Base-by-base conservation (phyloP, 1,140 invertebrate genomes). In the Hypsibius dujardini region DNA sequence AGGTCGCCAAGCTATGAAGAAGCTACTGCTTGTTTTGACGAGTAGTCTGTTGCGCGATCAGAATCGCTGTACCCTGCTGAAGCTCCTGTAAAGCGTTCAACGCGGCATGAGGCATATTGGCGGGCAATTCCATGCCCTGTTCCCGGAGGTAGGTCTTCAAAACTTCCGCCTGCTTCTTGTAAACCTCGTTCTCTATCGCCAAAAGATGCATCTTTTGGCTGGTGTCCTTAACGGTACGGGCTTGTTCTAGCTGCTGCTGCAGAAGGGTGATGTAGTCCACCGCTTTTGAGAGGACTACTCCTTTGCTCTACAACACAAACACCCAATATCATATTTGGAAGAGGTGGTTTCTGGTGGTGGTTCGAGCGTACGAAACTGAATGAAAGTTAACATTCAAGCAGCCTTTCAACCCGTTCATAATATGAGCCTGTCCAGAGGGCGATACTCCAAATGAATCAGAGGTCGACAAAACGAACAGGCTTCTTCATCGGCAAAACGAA, bases 121-220 rank as follows among this genome's bases (percentile, higher is more conserved):
- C 3, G 3, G 62, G 62, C 62, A 67, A 42, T 67, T 67, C 62
- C 62, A 67, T 7, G 12, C 62, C 62, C 42, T 67, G 12, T 45
- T 67, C 62, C 3, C 42, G 62, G 45, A 67, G 12, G 62, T 67
- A 67, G 62, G 12, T 67, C 62, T 67, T 67, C 62, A 67, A 42
- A 42, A 67, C 62, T 7, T 67, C 62, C 62, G 62, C 42, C 42
- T 67, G 62, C 62, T 67, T 67, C 42, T 67, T 67, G 62, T 67
- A 67, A 7, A 67, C 62, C 42, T 67, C 62, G 62, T 67, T 67
- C 62, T 67, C 62, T 7, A 67, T 67, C 7, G 62, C 62, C 62
- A 67, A 42, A 42, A 67, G 62, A 67, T 67, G 62, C 12, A 67
- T 3, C 42, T 67, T 67, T 42, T 67, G 62, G 12, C 12, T 15